Percentiles rank a stretch among this genome's conserved stretches.
Evolutionary conservation across 2,797 vertebrate genomes (phyloP).

Genomic region (Sebastes umbrosus): DNA sequence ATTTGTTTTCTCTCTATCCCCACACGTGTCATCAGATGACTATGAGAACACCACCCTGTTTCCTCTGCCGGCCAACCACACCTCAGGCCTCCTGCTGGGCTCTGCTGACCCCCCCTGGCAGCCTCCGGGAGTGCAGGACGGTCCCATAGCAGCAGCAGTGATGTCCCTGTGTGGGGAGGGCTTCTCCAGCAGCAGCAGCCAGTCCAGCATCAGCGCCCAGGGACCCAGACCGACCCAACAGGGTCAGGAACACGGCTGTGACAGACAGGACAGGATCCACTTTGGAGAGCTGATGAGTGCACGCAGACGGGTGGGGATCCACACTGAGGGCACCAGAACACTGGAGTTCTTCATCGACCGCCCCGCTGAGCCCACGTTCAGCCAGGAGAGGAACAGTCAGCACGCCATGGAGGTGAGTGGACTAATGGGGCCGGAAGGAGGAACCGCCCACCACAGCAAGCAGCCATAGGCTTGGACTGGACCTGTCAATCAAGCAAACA

Average conservation of each 20-base stretch:
- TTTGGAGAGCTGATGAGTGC: slow-evolving; percentile 30
- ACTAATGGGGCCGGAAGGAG: not conserved
- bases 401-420: slow-evolving; percentile 70
- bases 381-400: slow-evolving; percentile 76
- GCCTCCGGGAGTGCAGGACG: slow-evolving; percentile 64
- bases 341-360: slow-evolving; percentile 70
- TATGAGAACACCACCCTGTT: slow-evolving; percentile 55
- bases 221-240: slow-evolving; percentile 73
- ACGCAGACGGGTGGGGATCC: slow-evolving; percentile 1
- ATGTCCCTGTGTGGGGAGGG: slow-evolving; percentile 55
- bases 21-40: slow-evolving; percentile 42
- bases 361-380: slow-evolving; percentile 58
- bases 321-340: slow-evolving; percentile 27
- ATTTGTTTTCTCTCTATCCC: not conserved
- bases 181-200: slow-evolving; percentile 67
- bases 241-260: slow-evolving; percentile 40
- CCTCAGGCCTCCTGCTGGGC: not conserved
- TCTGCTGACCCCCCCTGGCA: slow-evolving; percentile 35
- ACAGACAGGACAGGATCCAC: slow-evolving; percentile 37
- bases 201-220: slow-evolving; percentile 43
- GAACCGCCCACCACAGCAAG: not conserved
- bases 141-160: slow-evolving; percentile 18
- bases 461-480: not conserved
- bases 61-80: slow-evolving; percentile 1
- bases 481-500: not conserved